Evolutionary conservation across 2,888 invertebrate genomes (phyloP), one percentile per base, ranked within the genome.

Genomic region (Lomographa bimaculata): DNA sequence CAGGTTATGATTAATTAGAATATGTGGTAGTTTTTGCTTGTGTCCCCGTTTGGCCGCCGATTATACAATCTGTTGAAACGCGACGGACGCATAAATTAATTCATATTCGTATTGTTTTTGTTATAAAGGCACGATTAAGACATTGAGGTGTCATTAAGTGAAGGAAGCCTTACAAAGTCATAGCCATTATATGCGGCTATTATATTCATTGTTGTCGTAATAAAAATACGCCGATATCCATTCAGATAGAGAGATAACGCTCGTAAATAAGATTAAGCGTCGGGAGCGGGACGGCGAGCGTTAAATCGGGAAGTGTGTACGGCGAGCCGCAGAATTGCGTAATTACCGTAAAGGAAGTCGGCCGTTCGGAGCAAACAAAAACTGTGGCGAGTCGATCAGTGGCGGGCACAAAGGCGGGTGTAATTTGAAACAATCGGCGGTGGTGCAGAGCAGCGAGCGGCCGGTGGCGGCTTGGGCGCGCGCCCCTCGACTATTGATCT

Each of bases 361-460:
- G 71, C 78, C 80, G 82, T 80, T 82, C 78, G 76, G 76, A 72
- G 74, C 76, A 79, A 84, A 86, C 87, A 84, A 87, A 86, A 86
- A 85, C 76, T 73, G 69, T 63, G 76, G 79, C 78, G 79, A 83
- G 73, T 81, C 81, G 83, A 86, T 86, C 84, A 78, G 81, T 75
- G 79, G 79, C 78, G 78, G 80, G 80, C 83, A 86, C 86, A 87
- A 89, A 86, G 85, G 77, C 84, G 74, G 71, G 77, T 77, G 85
- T 85, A 89, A 86, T 86, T 86, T 82, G 87, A 87, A 87, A 87
- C 87, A 87, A 89, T 89, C 85, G 85, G 76, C 71, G 74, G 74
- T 72, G 77, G 79, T 76, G 79, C 77, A 71, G 77, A 73, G 79
- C 80, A 4, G 14, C 14, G n/a, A n/a, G n/a, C n/a, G 78, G 71